Percentiles rank a stretch among this genome's conserved stretches.
phyloP scores from a whole-genome alignment of 2,113 vertebrate species.

The Ammodramus savannarum region DNA sequence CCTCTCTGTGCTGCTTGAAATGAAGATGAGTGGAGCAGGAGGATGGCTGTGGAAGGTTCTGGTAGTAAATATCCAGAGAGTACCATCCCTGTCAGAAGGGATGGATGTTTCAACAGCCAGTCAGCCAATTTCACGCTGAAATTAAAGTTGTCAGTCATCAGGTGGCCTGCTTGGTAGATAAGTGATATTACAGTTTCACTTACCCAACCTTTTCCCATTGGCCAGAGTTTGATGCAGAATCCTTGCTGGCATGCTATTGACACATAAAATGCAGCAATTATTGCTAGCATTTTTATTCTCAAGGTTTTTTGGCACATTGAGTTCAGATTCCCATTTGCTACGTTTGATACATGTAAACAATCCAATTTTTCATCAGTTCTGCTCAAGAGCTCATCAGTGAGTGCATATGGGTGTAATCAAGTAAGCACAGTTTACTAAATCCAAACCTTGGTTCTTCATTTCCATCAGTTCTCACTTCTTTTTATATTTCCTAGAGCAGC shows the following conservation, averaged over 20 bases:
- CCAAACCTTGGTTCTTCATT: slow-evolving; percentile 8
- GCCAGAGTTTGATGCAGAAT: slow-evolving; percentile 29
- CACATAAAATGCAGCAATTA: slow-evolving; percentile 35
- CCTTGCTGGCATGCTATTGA: not conserved
- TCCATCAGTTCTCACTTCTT: slow-evolving; percentile 7
- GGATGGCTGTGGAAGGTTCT: not conserved
- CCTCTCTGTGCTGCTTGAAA: not conserved
- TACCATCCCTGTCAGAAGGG: slow-evolving; percentile 42
- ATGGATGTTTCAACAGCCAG: slow-evolving; percentile 54
- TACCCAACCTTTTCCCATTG: not conserved
- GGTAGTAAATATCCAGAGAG: slow-evolving; percentile 35
- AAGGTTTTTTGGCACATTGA: slow-evolving; percentile 23
- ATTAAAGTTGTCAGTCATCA: slow-evolving; percentile 74
- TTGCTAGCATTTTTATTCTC: slow-evolving; percentile 29
- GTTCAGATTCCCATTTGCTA: slow-evolving; percentile 32
- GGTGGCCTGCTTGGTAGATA: slow-evolving; percentile 57
- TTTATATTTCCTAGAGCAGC: not conserved
- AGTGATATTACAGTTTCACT: slow-evolving; percentile 53
- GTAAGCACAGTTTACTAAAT: slow-evolving; percentile 44
- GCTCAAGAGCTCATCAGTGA: slow-evolving; percentile 49
- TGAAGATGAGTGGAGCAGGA: not conserved
- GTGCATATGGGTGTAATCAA: slow-evolving; percentile 52
- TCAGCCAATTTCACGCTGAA: slow-evolving; percentile 72
- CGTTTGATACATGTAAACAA: slow-evolving; percentile 51
- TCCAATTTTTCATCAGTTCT: slow-evolving; percentile 61